A percentile compares a stretch with the other conserved stretches of the same genome.
Evolutionary conservation across 2,888 invertebrate genomes (phyloP).

Genomic region (Strigamia maritima): DNA sequence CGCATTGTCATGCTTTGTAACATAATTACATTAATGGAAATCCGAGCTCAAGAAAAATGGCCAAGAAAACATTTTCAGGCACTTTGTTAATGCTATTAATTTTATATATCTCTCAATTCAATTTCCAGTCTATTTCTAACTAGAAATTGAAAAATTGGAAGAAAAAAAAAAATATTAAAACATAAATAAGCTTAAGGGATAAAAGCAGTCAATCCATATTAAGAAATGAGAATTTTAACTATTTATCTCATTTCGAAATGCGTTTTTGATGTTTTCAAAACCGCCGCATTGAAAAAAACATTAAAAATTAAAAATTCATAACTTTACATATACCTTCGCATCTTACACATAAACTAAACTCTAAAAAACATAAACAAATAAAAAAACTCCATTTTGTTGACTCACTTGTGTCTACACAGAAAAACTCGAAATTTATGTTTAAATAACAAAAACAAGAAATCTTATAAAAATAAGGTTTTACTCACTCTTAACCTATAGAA

Average conservation of each 20-base stretch:
- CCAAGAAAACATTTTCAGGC: neutral
- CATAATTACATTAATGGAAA: slow-evolving; percentile 10
- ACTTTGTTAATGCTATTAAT: neutral
- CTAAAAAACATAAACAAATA: too few species aligned
- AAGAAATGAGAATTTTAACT: neutral
- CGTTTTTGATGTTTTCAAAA: neutral
- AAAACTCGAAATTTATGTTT: too few species aligned
- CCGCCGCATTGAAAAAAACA: neutral
- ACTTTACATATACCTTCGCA: too few species aligned
- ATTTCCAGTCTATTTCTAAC: neutral
- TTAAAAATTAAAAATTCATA: neutral
- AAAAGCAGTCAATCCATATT: neutral
- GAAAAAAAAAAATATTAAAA: neutral
- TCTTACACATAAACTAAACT: too few species aligned
- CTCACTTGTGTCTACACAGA: too few species aligned
- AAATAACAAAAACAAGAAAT: too few species aligned
- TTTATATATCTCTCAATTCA: neutral
- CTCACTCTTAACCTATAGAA: too few species aligned
- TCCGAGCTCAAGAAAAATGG: neutral
- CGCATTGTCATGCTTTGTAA: neutral
- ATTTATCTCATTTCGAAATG: neutral
- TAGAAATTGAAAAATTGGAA: neutral
- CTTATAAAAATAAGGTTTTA: too few species aligned
- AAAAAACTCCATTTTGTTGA: too few species aligned
- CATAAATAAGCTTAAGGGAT: neutral